Percentiles rank a stretch among this genome's conserved stretches.
Conservation (phyloP, 1,140 invertebrate genomes). For the Cydia fagiglandana region DNA sequence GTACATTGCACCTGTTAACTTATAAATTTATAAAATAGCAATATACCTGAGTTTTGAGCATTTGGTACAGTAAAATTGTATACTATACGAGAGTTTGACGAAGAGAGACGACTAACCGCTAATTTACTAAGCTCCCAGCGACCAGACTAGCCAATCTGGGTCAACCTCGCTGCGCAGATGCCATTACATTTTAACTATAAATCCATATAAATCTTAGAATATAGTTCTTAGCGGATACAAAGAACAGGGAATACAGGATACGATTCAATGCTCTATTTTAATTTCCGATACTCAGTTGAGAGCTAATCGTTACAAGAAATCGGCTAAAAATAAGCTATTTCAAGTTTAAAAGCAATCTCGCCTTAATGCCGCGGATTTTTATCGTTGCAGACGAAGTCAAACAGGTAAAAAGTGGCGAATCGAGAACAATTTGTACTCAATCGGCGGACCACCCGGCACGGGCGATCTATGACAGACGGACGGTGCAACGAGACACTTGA, state of each 20-base stretch:
- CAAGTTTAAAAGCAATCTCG: constrained; percentile 42
- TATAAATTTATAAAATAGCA: too few relatives aligned
- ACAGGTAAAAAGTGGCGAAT: constrained; percentile 50
- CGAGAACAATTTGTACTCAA: constrained; percentile 42
- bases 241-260: constrained; percentile 28
- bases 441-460: constrained; percentile 41
- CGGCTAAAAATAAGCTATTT: constrained; percentile 38
- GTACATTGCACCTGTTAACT: too few relatives aligned
- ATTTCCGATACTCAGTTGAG: constrained; percentile 36
- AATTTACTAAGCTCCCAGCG: constrained; percentile 6
- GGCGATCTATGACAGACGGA: constrained; percentile 40
- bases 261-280: constrained; percentile 44
- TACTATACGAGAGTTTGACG: background rate
- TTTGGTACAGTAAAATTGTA: too few relatives aligned
- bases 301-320: constrained; percentile 39
- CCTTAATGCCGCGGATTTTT: constrained; percentile 39
- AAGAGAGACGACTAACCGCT: constrained; percentile 17
- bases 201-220: background rate
- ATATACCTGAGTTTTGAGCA: too few relatives aligned
- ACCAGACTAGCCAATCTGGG: constrained; percentile 4
- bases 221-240: background rate
- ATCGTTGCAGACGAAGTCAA: constrained; percentile 33
- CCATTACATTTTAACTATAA: background rate
- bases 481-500: constrained; percentile 4
- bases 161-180: background rate